Evolutionary conservation across 53 echinoderm and acorn worm species (phyloP), one percentile per base, ranked within the genome.

Genomic region (Mesocentrotus franciscanus): DNA sequence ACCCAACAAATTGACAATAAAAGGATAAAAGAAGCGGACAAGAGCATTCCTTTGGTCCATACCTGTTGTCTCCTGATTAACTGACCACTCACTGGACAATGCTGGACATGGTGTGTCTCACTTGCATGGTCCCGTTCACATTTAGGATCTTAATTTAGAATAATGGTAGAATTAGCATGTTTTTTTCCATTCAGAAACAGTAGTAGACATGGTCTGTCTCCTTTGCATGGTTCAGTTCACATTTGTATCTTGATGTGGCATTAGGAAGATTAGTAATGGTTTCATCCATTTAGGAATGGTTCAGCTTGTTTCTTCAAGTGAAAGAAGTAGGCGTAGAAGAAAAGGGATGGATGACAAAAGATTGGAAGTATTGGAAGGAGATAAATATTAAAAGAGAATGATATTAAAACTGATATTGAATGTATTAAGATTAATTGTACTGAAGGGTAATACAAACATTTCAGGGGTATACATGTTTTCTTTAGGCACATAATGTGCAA

Each of bases 51-150:
- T 56, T 57, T 18, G 81, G 9, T 36, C 58, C 18, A 18, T 76
- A 57, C 81, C 81, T 39, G 93, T 93, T 93, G 93, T 93, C 93
- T 93, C 81, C 93, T 93, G 78, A 93, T 93, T 81, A 93, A 81
- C 81, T 93, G 93, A 29, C 72, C 92, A 92, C 92, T 92, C 92
- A 92, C 22, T 56, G 55, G 92, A 92, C 74, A 92, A 92, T 72
- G 42, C 18, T 75, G 74, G 92, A 75, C 92, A 74, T 92, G 58
- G 27, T 59, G 87, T 56, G 56, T 87, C 56, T 58, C 3, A 8
- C 87, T 87, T 36, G 10, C 24, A 66, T 16, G 36, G 33, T 66
- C 91, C 91, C 1, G 35, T 91, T 91, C 22, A 66, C 91, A 64
- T 91, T 36, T 33, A 1, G 16, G 64, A 20, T 64, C 64, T 64